A percentile compares a stretch with the other conserved stretches of the same genome.
phyloP scores from a whole-genome alignment of 2,888 invertebrate genomes.

The Diabrotica balteata region DNA sequence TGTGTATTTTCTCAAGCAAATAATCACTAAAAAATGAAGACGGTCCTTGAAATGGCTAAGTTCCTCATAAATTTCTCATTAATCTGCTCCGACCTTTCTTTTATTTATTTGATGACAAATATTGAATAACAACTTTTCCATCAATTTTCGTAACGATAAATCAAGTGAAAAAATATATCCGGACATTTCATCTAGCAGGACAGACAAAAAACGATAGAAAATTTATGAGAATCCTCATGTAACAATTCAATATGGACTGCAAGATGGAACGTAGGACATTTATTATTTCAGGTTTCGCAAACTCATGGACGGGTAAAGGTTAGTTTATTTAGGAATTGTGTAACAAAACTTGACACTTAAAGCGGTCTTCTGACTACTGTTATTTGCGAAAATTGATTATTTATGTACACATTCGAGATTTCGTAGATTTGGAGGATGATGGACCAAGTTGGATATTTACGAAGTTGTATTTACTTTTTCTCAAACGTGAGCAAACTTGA shows the following conservation, averaged over 20 bases:
- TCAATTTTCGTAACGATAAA: constrained; percentile 10
- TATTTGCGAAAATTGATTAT: neutral
- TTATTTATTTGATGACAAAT: constrained; percentile 10
- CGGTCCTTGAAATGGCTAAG: neutral
- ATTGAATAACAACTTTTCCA: constrained; percentile 15
- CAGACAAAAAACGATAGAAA: constrained; percentile 11
- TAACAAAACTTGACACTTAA: neutral
- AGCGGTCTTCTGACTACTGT: neutral
- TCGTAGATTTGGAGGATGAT: neutral
- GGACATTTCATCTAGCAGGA: constrained; percentile 13
- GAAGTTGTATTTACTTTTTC: neutral
- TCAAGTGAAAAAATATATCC: constrained; percentile 7
- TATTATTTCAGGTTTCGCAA: neutral
- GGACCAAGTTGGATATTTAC: neutral
- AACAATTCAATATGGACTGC: constrained; percentile 15
- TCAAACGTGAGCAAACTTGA: too few species aligned
- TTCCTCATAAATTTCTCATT: constrained; percentile 5
- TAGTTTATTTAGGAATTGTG: neutral
- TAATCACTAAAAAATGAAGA: too few species aligned
- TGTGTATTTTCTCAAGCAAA: too few species aligned
- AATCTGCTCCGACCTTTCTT: constrained; percentile 4
- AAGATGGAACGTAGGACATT: constrained; percentile 5
- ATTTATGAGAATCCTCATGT: constrained; percentile 8
- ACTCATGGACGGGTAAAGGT: neutral
- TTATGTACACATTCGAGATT: neutral